Base-by-base conservation (phyloP, 2,888 invertebrate species). In the Cistogaster globosa region DNA sequence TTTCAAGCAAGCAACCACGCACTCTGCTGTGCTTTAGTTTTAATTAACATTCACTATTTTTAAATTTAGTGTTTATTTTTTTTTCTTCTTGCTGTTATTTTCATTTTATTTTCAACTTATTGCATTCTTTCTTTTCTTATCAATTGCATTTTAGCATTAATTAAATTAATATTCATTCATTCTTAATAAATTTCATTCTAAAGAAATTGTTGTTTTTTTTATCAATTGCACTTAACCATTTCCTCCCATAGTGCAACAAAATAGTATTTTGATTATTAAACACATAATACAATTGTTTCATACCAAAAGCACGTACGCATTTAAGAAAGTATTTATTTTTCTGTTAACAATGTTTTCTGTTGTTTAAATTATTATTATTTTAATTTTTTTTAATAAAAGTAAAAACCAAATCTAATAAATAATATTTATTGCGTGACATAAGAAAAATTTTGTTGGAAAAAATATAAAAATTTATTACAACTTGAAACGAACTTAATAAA, bases 241-340 rank as follows among this genome's bases (percentile, higher is more conserved):
- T 69, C 42, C 78, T 78, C 62, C 62, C 69, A 71, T 78, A 71
- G 69, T 78, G 78, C 78, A 78, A 63, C 55, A 71, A 71, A 69
- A 20, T 63, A 55, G 55, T n/a, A 32, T 36, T 36, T 20, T 45
- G 7, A 42, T 83, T 77, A 51, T 78, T 63, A 55, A 72, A 68
- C 55, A 68, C 55, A 42, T 16, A 48, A 55, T 65, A 26, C 18
- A 79, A 69, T 63, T 76, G 1, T 53, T 76, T 76, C 51, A 45
- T 16, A 20, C 51, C 63, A 75, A 85, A 62, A 81, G 63, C 84
- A 85, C 84, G 84, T 85, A 81, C 84, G 84, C 84, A 85, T 81
- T 78, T 71, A 53, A 76, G 67, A 55, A 48, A 53, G 11, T 38
- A 32, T 62, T 78, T 51, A 68, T 63, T 74, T 62, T 65, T 48